Conservation (phyloP, 2,797 vertebrate species). For the Australoheros facetus region DNA sequence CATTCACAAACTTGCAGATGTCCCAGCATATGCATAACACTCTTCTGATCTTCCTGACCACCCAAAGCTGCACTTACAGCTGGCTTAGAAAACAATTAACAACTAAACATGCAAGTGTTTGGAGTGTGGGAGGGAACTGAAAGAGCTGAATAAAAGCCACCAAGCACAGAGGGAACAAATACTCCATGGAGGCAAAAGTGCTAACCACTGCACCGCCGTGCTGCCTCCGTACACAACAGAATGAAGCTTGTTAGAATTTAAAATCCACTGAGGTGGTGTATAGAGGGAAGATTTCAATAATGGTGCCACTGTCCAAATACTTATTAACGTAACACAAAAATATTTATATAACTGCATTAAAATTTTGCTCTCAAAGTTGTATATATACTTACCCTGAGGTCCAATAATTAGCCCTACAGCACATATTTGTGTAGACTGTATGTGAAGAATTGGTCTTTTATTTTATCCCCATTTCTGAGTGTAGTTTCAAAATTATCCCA, state of each 20-base stretch:
- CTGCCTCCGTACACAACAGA: neutral
- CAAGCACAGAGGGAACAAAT: neutral
- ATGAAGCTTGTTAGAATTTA: no score
- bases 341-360: neutral
- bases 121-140: neutral
- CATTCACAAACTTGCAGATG: no score
- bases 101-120: neutral
- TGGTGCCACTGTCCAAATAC: neutral
- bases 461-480: no score
- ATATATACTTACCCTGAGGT: no score
- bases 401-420: no score
- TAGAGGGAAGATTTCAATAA: no score
- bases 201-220: fast-evolving
- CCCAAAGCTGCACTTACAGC: neutral
- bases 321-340: neutral
- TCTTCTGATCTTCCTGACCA: neutral
- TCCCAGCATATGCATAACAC: no score
- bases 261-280: no score
- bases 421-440: no score
- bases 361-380: no score
- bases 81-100: neutral
- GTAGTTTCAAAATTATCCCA: no score
- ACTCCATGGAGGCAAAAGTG: neutral
- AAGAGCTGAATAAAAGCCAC: neutral
- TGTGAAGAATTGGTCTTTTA: no score